Base-by-base conservation (phyloP, 53 echinoderm and acorn worm genomes). In the Zoroaster sp. region DNA sequence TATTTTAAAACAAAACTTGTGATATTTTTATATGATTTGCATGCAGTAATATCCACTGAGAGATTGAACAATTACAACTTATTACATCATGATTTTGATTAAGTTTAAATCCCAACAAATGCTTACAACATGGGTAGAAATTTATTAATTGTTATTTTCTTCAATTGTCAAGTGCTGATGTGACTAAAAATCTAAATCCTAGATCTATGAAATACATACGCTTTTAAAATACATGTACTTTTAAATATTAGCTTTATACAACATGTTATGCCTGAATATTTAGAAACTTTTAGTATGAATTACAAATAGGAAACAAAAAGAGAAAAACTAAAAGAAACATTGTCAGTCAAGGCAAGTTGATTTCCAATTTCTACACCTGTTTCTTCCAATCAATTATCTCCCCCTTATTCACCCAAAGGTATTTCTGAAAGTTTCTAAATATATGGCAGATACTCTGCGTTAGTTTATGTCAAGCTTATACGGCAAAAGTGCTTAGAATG, bases 21-120 rank as follows among this genome's bases (percentile, higher is more conserved):
- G 34, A 54, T 14, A 20, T 21, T 25, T 38, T 53, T 44, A 35
- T 40, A 20, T 39, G 35, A 25, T 18, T 73, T 23, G 79, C 82
- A 67, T 82, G 82, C 82, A 82, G 40, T 32, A 82, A 13, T 30
- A 82, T 30, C 66, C 68, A 17, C 82, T 11, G 45, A 82, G 17
- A 68, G 66, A 13, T 82, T 40, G 5, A 15, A 32, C 4, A 40
- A 7, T 55, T 49, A 59, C 5, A 82, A 82, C 66, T 82, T 66
- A 66, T 67, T 68, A 80, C 80, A 23, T 77, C 53, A 31, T 77
- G 77, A 40, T 41, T 80, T 63, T 34, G 49, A 41, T 40, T 28
- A 0, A 59, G 63, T 63, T 33, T 68, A 43, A 63, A 15, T 63
- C 18, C 21, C n/a, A 36, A 17, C 13, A 32, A 63, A 79, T 79